These are phyloP conservation scores for Oryzias melastigma DNA, from an alignment of 2,113 vertebrate species.

Conservation along the genomic window DNA sequence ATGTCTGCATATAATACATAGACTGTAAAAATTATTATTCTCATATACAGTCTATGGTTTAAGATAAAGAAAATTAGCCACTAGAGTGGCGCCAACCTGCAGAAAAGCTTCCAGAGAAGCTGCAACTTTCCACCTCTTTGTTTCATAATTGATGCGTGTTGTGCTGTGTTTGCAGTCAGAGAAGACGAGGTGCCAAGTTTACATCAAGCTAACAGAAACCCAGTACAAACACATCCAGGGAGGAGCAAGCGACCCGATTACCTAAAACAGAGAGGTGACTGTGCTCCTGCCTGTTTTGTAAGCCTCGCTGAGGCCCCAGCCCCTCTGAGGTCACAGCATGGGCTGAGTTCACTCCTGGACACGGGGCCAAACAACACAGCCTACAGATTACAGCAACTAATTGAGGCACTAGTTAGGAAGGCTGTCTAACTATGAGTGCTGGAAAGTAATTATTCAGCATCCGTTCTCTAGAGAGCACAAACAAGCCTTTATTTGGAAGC, in stretches of 20 bases:
- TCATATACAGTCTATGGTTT: no score
- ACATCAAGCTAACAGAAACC: background rate
- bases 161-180: background rate
- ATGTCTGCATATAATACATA: no score
- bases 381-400: no score
- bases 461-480: no score
- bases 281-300: constrained; percentile 12
- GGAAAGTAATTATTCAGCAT: no score
- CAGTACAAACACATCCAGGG: background rate
- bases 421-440: no score
- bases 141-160: constrained; percentile 21
- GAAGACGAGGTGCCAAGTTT: background rate
- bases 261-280: background rate
- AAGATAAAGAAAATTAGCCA: no score
- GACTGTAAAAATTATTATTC: no score
- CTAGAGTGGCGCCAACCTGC: background rate
- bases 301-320: background rate
- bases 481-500: no score
- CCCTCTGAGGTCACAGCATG: background rate
- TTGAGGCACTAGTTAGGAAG: no score
- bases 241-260: background rate
- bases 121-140: constrained; percentile 13
- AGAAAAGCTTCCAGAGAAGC: constrained; percentile 1
- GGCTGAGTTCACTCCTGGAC: constrained; percentile 3
- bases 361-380: background rate